Percentiles rank a stretch among this genome's conserved stretches.
These are phyloP conservation scores for Chymomyza amoena DNA, from an alignment of 2,888 invertebrate genomes.

Conservation along the genomic window DNA sequence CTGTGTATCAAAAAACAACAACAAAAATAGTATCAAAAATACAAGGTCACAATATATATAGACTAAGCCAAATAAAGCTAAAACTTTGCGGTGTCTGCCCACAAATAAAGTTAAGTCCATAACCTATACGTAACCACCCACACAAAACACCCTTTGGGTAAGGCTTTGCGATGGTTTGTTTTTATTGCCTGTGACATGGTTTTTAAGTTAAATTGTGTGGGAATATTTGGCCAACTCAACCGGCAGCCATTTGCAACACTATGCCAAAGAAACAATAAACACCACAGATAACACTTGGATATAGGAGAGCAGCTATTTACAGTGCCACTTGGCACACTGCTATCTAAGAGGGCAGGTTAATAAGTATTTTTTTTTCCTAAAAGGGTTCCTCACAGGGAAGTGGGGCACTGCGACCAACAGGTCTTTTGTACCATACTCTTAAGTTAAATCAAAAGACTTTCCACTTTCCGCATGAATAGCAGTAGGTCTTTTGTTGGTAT, in stretches of 20 bases:
- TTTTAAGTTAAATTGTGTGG: conserved; percentile 77
- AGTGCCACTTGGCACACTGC: background rate
- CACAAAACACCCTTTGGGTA: conserved; percentile 18
- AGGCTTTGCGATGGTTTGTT: conserved; percentile 33
- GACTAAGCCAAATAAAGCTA: conserved; percentile 41
- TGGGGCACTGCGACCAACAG: too few species aligned
- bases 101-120: background rate
- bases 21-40: background rate
- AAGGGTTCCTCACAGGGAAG: too few species aligned
- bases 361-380: too few species aligned
- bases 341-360: too few species aligned
- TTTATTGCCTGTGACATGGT: conserved; percentile 47
- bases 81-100: background rate
- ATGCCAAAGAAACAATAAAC: conserved; percentile 34
- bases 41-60: background rate
- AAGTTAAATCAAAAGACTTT: too few species aligned
- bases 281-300: background rate
- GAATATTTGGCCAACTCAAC: conserved; percentile 62
- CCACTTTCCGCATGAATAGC: too few species aligned
- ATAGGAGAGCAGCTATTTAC: background rate
- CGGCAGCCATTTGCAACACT: conserved; percentile 53
- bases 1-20: conserved; percentile 39
- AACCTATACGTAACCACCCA: background rate
- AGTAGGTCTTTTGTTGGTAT: too few species aligned
- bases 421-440: too few species aligned